Base-by-base conservation (phyloP, 2,797 vertebrate species). In the Lepus townsendii region DNA sequence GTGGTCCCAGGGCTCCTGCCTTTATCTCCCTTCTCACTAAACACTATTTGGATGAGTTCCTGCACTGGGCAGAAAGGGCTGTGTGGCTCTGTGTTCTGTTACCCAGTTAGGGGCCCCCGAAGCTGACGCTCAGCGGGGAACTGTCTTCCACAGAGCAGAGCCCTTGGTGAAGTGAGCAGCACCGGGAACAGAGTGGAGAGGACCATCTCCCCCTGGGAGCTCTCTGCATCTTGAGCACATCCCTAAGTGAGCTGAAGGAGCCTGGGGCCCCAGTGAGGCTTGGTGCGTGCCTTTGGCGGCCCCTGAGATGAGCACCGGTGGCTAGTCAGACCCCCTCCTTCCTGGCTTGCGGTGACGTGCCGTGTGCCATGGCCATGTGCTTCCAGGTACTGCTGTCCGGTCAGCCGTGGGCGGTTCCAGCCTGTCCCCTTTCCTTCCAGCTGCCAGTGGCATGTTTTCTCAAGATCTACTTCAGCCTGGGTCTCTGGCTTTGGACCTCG, bases 231-330 rank as follows among this genome's bases (percentile, higher is more conserved):
- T 13, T 62, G 72, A 62, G 9, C 12, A 5, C 0, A 0, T 47
- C 69, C 57, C 73, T 26, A 0, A 14, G 62, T 22, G 83, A 66
- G 11, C 27, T 2, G 4, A 42, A 19, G 60, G 80, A 30, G 35
- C 62, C 38, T 10, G 0, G 3, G 66, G 69, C n/a, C 42, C 0
- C 3, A 35, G 75, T 0, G 2, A 8, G 11, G 66, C 11, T 35
- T 63, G 32, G 5, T 3, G 2, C 0, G 0, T 30, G 22, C 54
- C 38, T 88, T 82, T 63, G 26, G 66, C 0, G 0, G 75, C 32
- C 73, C 66, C 42, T 8, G 24, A 24, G 7, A 62, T 13, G 20
- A 8, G 71, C 42, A 91, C n/a, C 68, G 38, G 4, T 1, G 19
- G 63, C 6, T 38, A 13, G 10, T 35, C 13, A 11, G 75, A 12